Percentiles rank a stretch among this genome's conserved stretches.
These are phyloP conservation scores for Pelvicachromis taeniatus DNA, from an alignment of 2,113 vertebrate species.

Conservation along the genomic window DNA sequence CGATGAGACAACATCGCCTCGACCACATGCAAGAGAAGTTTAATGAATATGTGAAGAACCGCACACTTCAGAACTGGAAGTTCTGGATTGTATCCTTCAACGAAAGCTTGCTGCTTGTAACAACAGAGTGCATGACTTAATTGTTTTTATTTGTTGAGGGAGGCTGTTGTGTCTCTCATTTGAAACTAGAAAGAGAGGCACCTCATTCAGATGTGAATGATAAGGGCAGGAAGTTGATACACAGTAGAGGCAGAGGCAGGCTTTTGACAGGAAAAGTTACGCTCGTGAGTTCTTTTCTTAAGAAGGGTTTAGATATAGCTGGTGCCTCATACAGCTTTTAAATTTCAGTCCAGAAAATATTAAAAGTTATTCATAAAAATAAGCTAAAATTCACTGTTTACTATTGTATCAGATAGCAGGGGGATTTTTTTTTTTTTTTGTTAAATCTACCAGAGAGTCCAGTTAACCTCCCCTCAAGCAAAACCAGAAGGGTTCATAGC, in stretches of 20 bases:
- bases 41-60: conserved; percentile 87
- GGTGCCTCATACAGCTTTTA: not conserved
- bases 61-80: conserved; percentile 94
- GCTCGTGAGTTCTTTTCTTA: not conserved
- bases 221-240: not conserved
- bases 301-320: not conserved
- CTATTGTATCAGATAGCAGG: not conserved
- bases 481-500: not conserved
- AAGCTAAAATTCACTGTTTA: not conserved
- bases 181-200: not conserved
- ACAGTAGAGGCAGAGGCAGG: not conserved
- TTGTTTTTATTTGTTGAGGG: not conserved
- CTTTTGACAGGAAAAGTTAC: not conserved
- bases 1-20: conserved; percentile 73
- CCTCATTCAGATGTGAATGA: not conserved
- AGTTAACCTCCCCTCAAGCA: not conserved
- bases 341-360: not conserved
- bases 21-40: conserved; percentile 86
- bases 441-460: not conserved
- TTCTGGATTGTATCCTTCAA: conserved; percentile 98
- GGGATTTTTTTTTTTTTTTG: not conserved
- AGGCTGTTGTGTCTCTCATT: not conserved
- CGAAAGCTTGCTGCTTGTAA: not conserved
- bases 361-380: not conserved
- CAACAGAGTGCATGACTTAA: not conserved